These are phyloP conservation scores for Parazoanthus darwini DNA, from an alignment of 92 coral and sea anemone genomes.

Conservation along the genomic window DNA sequence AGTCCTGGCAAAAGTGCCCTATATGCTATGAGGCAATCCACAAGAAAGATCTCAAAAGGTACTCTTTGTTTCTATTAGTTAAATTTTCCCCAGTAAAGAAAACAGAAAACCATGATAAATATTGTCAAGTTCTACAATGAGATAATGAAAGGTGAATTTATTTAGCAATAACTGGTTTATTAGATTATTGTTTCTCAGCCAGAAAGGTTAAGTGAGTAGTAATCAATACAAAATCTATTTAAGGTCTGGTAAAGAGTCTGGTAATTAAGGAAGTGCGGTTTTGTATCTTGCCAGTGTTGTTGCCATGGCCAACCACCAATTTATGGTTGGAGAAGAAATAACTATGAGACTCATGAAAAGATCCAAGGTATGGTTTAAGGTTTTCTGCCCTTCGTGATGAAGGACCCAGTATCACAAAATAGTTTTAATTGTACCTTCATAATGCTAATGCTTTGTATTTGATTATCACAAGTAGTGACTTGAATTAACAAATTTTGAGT, in stretches of 20 bases:
- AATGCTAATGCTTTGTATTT: too few species aligned
- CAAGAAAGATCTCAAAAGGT: constrained; percentile 91
- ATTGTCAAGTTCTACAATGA: too few species aligned
- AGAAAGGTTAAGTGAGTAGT: not conserved
- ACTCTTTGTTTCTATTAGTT: not conserved
- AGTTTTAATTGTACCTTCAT: too few species aligned
- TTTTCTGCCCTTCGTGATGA: too few species aligned
- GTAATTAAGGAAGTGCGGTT: not conserved
- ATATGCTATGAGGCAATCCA: constrained; percentile 89
- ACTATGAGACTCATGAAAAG: constrained; percentile 97
- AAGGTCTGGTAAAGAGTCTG: not conserved
- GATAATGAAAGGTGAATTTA: too few species aligned
- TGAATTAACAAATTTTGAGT: too few species aligned
- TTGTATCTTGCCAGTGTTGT: constrained; percentile 70
- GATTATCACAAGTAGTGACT: too few species aligned
- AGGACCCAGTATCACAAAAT: too few species aligned
- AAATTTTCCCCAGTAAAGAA: not conserved
- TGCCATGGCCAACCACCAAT: constrained; percentile 85
- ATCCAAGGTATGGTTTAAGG: constrained; percentile 60
- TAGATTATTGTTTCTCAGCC: not conserved
- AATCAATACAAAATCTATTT: too few species aligned
- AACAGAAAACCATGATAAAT: too few species aligned
- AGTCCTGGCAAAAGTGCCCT: constrained; percentile 94
- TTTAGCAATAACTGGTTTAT: too few species aligned
- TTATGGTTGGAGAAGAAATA: constrained; percentile 75